phyloP scores from a whole-genome alignment of 2,797 vertebrate genomes.

The Tinamus major region DNA sequence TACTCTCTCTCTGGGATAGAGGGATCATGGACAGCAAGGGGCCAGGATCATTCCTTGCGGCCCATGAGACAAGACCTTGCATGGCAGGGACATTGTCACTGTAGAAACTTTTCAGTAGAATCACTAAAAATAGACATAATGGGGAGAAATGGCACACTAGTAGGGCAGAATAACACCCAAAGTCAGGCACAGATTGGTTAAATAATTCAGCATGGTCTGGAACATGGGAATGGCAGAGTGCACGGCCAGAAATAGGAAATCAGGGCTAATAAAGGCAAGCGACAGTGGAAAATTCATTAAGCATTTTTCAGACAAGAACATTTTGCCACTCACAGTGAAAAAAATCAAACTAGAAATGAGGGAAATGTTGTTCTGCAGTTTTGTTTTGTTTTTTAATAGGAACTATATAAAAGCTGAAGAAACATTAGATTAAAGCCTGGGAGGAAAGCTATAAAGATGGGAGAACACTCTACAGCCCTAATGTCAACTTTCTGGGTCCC shows the following conservation, averaged over 20 bases:
- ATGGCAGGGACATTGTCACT: accelerated
- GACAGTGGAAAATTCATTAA: constrained; percentile 51
- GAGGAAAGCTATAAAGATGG: not conserved
- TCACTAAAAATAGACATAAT: not conserved
- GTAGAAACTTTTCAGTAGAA: not conserved
- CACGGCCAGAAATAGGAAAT: constrained; percentile 41
- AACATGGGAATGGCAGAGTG: constrained; percentile 4
- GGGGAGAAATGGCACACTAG: not conserved
- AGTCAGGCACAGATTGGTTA: constrained; percentile 55
- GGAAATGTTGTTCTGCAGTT: constrained; percentile 25
- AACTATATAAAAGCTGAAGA: constrained; percentile 17
- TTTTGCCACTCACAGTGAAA: not conserved
- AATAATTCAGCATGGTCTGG: constrained; percentile 65
- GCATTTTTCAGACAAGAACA: constrained; percentile 42
- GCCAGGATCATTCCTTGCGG: not conserved
- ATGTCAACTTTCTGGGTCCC: not conserved
- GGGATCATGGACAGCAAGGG: accelerated
- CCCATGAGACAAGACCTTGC: not conserved
- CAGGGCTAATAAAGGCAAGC: constrained; percentile 45
- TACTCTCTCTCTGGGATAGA: not conserved
- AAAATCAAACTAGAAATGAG: constrained; percentile 17
- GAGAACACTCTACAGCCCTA: not conserved
- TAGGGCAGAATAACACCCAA: not conserved
- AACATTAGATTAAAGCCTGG: constrained; percentile 30
- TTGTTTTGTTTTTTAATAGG: not conserved